Conservation (phyloP, 2,113 vertebrate species). For the Toxotes jaculatrix region DNA sequence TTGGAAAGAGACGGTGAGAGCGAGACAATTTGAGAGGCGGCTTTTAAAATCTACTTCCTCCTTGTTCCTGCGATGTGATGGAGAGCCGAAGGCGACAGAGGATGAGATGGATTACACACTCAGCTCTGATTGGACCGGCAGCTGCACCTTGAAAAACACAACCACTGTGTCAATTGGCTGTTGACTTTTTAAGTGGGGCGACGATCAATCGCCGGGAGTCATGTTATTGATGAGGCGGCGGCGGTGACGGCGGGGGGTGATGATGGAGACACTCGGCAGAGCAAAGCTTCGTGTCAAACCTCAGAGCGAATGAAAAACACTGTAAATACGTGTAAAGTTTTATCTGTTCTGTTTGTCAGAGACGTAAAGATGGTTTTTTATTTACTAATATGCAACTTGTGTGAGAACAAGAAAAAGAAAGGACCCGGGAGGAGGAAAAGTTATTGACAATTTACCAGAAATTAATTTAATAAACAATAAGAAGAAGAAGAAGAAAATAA, state of each 20-base stretch:
- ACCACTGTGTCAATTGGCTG: slow-evolving; percentile 44
- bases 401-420: too few species aligned
- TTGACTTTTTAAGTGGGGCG: slow-evolving; percentile 46
- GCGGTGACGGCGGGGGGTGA: not conserved
- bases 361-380: too few species aligned
- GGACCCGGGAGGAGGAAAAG: too few species aligned
- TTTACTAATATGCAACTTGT: too few species aligned
- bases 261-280: too few species aligned
- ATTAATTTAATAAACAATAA: too few species aligned
- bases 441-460: too few species aligned
- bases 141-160: slow-evolving; percentile 14
- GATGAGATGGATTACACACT: slow-evolving; percentile 39
- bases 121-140: slow-evolving; percentile 27
- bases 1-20: not conserved
- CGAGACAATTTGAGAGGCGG: slow-evolving; percentile 32
- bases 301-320: not conserved
- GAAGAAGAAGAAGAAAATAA: too few species aligned
- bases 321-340: not conserved
- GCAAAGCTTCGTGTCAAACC: slow-evolving; percentile 8
- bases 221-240: slow-evolving; percentile 38
- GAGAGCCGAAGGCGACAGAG: slow-evolving; percentile 7
- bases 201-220: slow-evolving; percentile 44
- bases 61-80: slow-evolving; percentile 1
- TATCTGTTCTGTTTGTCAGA: too few species aligned
- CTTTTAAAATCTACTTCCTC: slow-evolving; percentile 43